phyloP scores from a whole-genome alignment of 2,797 vertebrate genomes.

The Siniperca obscura region DNA sequence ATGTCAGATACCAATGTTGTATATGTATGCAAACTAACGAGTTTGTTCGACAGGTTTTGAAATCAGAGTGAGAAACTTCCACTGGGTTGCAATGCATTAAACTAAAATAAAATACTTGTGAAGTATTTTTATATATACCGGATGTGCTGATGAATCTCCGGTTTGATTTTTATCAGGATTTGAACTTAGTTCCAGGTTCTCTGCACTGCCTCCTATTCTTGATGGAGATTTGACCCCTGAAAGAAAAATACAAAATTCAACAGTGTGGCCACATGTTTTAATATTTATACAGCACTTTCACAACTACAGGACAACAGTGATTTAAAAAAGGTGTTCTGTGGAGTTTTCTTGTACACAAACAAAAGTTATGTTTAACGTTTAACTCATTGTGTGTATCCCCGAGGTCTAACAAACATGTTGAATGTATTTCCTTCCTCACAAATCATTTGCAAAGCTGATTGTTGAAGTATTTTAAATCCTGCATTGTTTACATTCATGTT shows the following conservation, averaged over 20 bases:
- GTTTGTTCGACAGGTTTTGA: not conserved
- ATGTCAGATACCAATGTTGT: not conserved
- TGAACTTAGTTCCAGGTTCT: conserved; percentile 90
- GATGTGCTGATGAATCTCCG: conserved; percentile 20
- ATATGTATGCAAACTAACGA: not conserved
- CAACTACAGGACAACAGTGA: conserved; percentile 1
- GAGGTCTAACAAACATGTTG: not conserved
- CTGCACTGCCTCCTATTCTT: conserved; percentile 87
- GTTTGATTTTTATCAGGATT: conserved; percentile 85
- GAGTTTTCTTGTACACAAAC: not conserved
- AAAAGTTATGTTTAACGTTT: not conserved
- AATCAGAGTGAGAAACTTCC: not conserved
- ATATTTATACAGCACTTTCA: not conserved
- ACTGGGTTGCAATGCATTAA: not conserved
- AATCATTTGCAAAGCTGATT: not conserved
- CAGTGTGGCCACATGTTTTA: not conserved
- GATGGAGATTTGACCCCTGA: conserved; percentile 84
- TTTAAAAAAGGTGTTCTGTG: not conserved
- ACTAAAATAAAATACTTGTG: not conserved
- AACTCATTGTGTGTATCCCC: not conserved
- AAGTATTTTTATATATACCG: conserved; percentile 47
- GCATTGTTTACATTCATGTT: conserved; percentile 3
- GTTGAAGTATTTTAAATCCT: not conserved
- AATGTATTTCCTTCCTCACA: not conserved
- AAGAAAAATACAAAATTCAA: conserved; percentile 33